A percentile compares a stretch with the other conserved stretches of the same genome.
Conservation (phyloP, 2,113 vertebrate species). For the Microtus ochrogaster region DNA sequence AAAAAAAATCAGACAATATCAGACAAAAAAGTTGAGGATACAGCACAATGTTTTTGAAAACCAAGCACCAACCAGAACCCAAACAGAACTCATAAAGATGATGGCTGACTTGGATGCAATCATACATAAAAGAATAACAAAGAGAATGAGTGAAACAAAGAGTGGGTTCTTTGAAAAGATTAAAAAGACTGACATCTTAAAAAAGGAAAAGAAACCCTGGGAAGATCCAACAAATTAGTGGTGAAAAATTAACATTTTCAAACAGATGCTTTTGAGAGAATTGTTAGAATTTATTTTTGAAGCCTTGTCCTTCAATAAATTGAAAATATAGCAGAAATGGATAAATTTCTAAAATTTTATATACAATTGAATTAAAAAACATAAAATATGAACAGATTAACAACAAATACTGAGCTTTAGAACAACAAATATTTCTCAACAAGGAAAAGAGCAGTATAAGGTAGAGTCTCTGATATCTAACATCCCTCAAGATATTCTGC, state of each 20-base stretch:
- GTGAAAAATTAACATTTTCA: not conserved
- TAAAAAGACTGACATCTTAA: not conserved
- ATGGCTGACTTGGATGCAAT: not conserved
- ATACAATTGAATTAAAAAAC: not conserved
- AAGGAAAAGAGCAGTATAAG: not conserved
- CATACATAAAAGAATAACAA: not conserved
- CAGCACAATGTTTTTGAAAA: not conserved
- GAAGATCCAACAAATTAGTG: not conserved
- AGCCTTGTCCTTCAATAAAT: not conserved
- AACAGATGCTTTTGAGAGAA: not conserved
- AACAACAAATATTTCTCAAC: not conserved
- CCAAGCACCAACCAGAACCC: not conserved
- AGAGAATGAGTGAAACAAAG: not conserved
- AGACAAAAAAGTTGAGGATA: not conserved
- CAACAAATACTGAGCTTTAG: not conserved
- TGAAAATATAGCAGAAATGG: not conserved
- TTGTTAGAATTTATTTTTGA: not conserved
- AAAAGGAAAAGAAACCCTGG: not conserved
- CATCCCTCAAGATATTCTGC: not conserved
- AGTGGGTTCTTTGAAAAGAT: not conserved
- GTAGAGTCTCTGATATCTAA: not conserved
- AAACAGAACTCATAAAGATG: not conserved
- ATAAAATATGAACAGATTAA: not conserved
- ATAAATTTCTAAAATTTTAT: not conserved
- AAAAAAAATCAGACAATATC: not conserved